Conservation (phyloP, 1,140 invertebrate species). For the Holotrichia oblita region DNA sequence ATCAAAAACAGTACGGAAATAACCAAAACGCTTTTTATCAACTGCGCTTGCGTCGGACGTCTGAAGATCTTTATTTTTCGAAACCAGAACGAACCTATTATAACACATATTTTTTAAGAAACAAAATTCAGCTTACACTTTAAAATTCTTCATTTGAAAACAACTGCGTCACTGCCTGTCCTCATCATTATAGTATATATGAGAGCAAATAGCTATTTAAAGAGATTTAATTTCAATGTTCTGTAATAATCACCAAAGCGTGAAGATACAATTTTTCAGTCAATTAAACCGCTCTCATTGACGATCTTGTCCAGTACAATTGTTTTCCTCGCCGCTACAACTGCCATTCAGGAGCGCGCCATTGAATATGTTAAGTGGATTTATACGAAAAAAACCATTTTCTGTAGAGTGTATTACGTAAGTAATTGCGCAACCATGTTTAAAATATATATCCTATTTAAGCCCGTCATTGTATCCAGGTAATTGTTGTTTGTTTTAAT, state of each 20-base stretch:
- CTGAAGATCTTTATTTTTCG: too few species aligned
- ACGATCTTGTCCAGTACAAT: neutral
- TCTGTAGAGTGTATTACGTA: neutral
- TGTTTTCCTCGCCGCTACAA: neutral
- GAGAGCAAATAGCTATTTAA: neutral
- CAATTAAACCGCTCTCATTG: neutral
- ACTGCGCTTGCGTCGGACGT: too few species aligned
- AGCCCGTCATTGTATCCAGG: neutral
- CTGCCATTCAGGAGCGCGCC: neutral
- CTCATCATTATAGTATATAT: neutral
- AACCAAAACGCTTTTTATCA: too few species aligned
- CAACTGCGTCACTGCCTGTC: neutral
- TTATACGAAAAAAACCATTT: neutral
- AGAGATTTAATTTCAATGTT: slow-evolving; percentile 3
- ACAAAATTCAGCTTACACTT: neutral
- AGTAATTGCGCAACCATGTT: neutral
- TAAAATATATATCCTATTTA: neutral
- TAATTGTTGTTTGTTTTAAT: neutral
- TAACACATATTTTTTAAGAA: too few species aligned
- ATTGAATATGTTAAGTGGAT: slow-evolving; percentile 13
- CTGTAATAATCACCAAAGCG: neutral
- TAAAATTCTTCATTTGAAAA: neutral
- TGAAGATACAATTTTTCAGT: slow-evolving; percentile 13
- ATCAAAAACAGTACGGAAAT: too few species aligned
- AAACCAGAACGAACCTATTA: too few species aligned